Evolutionary conservation across 2,113 vertebrate species (phyloP), one percentile per base, ranked within the genome.

Genomic region (Cheilinus undulatus): DNA sequence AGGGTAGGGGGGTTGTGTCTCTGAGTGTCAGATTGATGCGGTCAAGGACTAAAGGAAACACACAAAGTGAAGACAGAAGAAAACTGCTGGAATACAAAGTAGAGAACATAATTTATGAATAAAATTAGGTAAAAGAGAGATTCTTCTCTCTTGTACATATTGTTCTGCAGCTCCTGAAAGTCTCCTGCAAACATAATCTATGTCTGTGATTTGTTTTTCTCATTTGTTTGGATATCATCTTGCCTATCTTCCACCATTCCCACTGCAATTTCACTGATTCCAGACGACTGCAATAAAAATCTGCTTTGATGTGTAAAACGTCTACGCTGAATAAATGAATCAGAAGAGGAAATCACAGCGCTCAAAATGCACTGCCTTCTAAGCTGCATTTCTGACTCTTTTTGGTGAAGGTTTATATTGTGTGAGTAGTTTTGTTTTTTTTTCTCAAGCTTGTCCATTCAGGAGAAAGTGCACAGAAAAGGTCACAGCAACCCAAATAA

Each of bases 271-370:
- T 61, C 60, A 34, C 59, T 1, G 32, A 72, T 56, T 82, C 45
- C 54, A 76, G 51, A 80, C 3, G 63, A 64, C 57, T 62, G 54
- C 52, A 69, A 69, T 72, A 65, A 69, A 72, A 80, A 69, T 30
- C 28, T 2, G 46, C 76, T 68, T 85, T 77, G 67, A 85, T 81
- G 54, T 53, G 23, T 75, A 64, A 67, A 72, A 78, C 28, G 32
- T 42, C 42, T 52, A 11, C 24, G 17, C 23, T 40, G 61, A 69
- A 70, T 28, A 71, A 75, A 80, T 58, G 22, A 68, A 79, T 65
- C 42, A 17, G 32, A 32, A 22, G 40, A 69, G 53, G 50, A 73
- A 42, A 57, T 46, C 40, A 57, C 51, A n/a, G 3, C 4, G 40
- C 43, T 62, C 54, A 62, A 62, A 69, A 26, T 17, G 36, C 23